Evolutionary conservation across 2,113 vertebrate species (phyloP).

Genomic region (Hymenochirus boettgeri): DNA sequence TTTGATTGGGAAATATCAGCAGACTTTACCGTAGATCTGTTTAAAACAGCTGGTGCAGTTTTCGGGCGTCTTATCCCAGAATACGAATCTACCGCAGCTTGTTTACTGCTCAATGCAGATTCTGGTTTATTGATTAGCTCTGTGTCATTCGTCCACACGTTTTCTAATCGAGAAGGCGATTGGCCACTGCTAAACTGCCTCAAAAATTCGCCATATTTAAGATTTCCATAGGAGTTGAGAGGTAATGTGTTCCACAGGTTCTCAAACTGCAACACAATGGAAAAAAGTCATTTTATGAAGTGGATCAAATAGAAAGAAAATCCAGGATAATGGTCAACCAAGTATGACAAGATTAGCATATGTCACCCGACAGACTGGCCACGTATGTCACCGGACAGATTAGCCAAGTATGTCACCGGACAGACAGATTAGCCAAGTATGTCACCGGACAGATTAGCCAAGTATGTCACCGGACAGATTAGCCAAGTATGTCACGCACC

Average conservation of each 20-base stretch:
- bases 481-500: too few relatives aligned
- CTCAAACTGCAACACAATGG: conserved; percentile 56
- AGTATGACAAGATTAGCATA: too few relatives aligned
- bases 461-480: too few relatives aligned
- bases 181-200: conserved; percentile 47
- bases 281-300: too few relatives aligned
- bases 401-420: too few relatives aligned
- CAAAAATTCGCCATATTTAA: conserved; percentile 60
- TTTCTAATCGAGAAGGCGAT: neutral
- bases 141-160: neutral
- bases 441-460: too few relatives aligned
- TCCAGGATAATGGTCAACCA: too few relatives aligned
- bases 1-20: too few relatives aligned
- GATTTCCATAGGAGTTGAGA: conserved; percentile 45
- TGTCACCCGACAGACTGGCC: too few relatives aligned
- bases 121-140: conserved; percentile 9
- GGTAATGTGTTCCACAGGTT: conserved; percentile 62
- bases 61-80: conserved; percentile 20
- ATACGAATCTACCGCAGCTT: neutral
- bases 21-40: conserved; percentile 48
- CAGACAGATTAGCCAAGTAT: too few relatives aligned
- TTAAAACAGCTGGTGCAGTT: conserved; percentile 23
- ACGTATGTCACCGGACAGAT: too few relatives aligned
- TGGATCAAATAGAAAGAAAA: too few relatives aligned
- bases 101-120: fast-evolving